Conservation (phyloP, 2,888 invertebrate species). For the Napeogenes sylphis region DNA sequence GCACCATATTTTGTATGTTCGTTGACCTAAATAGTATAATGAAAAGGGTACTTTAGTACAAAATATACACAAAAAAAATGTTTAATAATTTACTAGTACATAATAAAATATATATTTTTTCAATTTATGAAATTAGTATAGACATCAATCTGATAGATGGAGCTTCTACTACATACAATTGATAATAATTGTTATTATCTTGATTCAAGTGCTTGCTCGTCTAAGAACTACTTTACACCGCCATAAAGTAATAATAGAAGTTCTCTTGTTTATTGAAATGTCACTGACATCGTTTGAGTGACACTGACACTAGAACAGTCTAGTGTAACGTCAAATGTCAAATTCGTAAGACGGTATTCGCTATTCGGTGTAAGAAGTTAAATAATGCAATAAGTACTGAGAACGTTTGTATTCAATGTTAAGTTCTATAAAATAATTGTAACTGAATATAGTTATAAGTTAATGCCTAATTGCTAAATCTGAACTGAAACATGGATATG, state of each 20-base stretch:
- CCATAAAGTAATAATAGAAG: neutral
- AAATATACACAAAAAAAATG: too few species aligned
- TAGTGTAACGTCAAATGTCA: neutral
- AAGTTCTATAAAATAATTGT: conserved; percentile 14
- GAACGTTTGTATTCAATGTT: conserved; percentile 18
- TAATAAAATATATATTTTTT: too few species aligned
- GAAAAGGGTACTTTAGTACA: too few species aligned
- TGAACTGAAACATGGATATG: conserved; percentile 22
- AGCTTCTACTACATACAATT: too few species aligned
- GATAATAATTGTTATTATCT: too few species aligned
- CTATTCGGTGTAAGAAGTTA: conserved; percentile 17
- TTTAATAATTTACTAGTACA: too few species aligned
- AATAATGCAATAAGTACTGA: conserved; percentile 15
- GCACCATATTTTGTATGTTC: too few species aligned
- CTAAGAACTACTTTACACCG: neutral
- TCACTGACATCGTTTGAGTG: conserved; percentile 1
- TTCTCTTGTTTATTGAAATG: neutral
- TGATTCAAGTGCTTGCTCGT: too few species aligned
- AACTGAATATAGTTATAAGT: neutral
- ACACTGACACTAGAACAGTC: neutral
- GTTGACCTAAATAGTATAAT: too few species aligned
- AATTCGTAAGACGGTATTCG: neutral
- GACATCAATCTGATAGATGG: too few species aligned
- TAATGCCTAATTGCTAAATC: conserved; percentile 1
- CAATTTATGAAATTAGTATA: too few species aligned